phyloP scores from a whole-genome alignment of 2,888 invertebrate genomes.

The Lithosia quadra region DNA sequence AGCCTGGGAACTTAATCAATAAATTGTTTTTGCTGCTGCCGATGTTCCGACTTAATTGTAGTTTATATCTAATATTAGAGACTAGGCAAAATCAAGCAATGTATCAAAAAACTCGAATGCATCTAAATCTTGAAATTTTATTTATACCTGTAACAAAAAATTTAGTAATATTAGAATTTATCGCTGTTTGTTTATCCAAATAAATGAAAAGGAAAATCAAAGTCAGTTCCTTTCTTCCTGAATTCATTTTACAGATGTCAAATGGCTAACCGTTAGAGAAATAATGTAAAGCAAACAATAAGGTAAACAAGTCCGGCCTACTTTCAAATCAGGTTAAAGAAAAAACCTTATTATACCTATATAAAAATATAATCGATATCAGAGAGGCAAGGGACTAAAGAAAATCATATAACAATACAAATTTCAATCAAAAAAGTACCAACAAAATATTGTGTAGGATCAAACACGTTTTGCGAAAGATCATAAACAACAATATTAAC shows the following conservation, averaged over 20 bases:
- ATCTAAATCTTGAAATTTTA: background rate
- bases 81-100: too few species aligned
- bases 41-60: background rate
- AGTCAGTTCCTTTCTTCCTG: background rate
- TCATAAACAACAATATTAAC: constrained; percentile 64
- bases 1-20: background rate
- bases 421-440: constrained; percentile 23
- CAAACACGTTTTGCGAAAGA: constrained; percentile 37
- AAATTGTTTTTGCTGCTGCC: background rate
- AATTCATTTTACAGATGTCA: background rate
- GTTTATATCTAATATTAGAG: too few species aligned
- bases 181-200: too few species aligned
- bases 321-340: background rate
- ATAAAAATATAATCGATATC: background rate
- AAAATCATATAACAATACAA: background rate
- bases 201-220: too few species aligned
- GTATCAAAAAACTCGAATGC: too few species aligned
- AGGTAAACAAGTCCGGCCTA: background rate
- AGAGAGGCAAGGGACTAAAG: background rate
- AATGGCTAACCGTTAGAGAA: background rate
- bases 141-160: too few species aligned
- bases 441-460: constrained; percentile 33
- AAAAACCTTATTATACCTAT: background rate
- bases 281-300: background rate
- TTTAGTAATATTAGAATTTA: too few species aligned